Percentiles rank a stretch among this genome's conserved stretches.
These are phyloP conservation scores for Carassius carassius DNA, from an alignment of 2,113 vertebrate genomes.

Conservation along the genomic window DNA sequence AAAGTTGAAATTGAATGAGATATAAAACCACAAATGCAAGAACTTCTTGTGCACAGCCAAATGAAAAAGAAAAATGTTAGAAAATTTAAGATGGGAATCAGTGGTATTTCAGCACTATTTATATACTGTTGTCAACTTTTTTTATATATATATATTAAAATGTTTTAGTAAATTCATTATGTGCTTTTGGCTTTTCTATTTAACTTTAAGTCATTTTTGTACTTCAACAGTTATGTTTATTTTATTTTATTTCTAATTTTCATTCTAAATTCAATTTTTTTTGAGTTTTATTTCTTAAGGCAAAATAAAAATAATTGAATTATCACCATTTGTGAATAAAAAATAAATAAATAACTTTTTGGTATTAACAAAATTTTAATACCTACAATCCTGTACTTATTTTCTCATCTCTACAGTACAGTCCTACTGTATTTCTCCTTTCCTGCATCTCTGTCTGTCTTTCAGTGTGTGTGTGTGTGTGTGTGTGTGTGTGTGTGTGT, in stretches of 20 bases:
- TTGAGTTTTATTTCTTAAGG: too few relatives aligned
- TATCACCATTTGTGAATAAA: too few relatives aligned
- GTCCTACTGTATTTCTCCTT: not conserved
- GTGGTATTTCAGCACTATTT: not conserved
- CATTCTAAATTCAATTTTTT: not conserved
- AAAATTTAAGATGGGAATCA: not conserved
- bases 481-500: too few relatives aligned
- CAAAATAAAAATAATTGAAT: too few relatives aligned
- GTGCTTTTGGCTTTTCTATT: too few relatives aligned
- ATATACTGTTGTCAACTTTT: not conserved
- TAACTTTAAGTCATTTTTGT: too few relatives aligned
- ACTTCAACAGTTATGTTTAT: not conserved
- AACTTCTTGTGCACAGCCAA: not conserved
- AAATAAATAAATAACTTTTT: not conserved
- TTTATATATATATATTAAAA: too few relatives aligned
- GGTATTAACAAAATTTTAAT: not conserved
- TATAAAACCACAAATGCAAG: not conserved
- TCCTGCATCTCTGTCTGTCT: not conserved
- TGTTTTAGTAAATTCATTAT: too few relatives aligned
- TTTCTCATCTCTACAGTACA: not conserved
- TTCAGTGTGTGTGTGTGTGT: not conserved
- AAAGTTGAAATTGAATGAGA: not conserved
- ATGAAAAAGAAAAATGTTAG: not conserved
- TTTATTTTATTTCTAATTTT: too few relatives aligned
- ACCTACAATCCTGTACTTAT: not conserved